phyloP scores from a whole-genome alignment of 2,113 vertebrate species.

The Chaetura pelagica region DNA sequence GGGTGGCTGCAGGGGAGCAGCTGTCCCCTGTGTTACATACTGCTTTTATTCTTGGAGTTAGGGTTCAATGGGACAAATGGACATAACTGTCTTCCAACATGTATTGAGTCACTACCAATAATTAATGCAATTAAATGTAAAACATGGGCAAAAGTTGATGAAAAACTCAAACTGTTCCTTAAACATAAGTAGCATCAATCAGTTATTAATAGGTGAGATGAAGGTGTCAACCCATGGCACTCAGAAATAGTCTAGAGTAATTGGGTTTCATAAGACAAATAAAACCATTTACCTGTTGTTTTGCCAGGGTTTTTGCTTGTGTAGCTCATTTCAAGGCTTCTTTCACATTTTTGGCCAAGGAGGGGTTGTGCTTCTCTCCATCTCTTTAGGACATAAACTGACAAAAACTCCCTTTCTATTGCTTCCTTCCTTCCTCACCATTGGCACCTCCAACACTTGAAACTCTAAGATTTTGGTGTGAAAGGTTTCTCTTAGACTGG shows the following conservation, averaged over 20 bases:
- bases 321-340: neutral
- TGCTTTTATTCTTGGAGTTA: neutral
- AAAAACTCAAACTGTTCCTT: neutral
- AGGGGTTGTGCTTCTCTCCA: neutral
- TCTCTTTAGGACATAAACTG: neutral
- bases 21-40: accelerated
- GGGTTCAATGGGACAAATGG: neutral
- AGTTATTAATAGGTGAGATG: neutral
- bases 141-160: neutral
- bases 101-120: neutral
- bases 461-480: neutral
- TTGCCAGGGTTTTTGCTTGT: neutral
- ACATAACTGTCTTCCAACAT: too few relatives aligned
- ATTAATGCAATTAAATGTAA: neutral
- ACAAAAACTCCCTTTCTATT: neutral
- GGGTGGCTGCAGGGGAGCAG: neutral
- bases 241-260: neutral
- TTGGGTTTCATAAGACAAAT: neutral
- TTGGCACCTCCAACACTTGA: neutral
- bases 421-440: neutral
- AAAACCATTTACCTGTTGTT: neutral
- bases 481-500: neutral
- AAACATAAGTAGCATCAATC: neutral
- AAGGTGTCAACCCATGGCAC: neutral
- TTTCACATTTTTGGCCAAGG: neutral